Percentiles rank a stretch among this genome's conserved stretches.
Conservation (phyloP, 2,113 vertebrate species). For the Nyctereutes procyonoides region DNA sequence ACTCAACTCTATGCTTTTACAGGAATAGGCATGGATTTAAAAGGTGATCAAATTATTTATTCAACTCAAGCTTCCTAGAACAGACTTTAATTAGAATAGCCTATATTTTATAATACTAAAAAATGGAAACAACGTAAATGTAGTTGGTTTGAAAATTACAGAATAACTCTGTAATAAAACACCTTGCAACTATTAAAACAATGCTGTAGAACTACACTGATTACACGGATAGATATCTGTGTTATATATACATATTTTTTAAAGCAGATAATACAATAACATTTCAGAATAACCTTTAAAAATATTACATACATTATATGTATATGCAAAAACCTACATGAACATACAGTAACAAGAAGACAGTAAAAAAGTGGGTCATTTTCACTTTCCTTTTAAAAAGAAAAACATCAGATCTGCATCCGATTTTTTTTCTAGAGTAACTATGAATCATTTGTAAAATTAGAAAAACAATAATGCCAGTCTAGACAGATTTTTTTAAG, state of each 20-base stretch:
- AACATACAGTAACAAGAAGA: neutral
- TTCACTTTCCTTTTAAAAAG: constrained; percentile 36
- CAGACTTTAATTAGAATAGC: neutral
- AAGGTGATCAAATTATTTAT: neutral
- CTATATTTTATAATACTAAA: constrained; percentile 28
- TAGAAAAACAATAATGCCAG: constrained; percentile 14
- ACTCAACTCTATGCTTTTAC: neutral
- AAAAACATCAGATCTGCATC: neutral
- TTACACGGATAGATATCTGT: neutral
- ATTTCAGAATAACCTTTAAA: neutral
- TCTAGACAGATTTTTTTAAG: neutral
- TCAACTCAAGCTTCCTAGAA: neutral
- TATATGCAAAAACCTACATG: neutral
- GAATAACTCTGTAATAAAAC: constrained; percentile 17
- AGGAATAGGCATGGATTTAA: neutral
- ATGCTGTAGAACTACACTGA: neutral
- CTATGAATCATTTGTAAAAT: constrained; percentile 1
- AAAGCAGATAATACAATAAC: neutral
- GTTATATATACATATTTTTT: neutral
- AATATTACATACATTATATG: neutral
- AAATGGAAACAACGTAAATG: neutral
- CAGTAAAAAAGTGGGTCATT: neutral
- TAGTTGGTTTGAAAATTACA: neutral
- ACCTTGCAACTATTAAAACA: neutral
- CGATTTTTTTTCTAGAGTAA: constrained; percentile 11